phyloP scores from a whole-genome alignment of 2,113 vertebrate genomes.

The Isichthys henryi region DNA sequence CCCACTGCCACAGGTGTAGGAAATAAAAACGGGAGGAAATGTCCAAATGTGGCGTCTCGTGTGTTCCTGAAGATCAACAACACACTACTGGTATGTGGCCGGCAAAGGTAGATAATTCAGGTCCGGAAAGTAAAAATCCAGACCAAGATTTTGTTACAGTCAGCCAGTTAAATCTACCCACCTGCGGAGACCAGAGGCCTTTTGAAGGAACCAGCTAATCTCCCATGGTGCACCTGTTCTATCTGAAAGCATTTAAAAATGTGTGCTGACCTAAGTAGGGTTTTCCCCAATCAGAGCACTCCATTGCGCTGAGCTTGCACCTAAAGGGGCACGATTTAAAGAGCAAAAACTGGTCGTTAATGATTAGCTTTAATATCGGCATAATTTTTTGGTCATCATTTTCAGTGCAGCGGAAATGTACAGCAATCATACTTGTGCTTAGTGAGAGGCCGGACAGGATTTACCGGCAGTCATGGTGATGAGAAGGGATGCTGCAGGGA shows the following conservation, averaged over 20 bases:
- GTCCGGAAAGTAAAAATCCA: not conserved
- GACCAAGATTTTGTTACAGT: not conserved
- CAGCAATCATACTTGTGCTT: conserved; percentile 58
- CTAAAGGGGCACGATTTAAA: not conserved
- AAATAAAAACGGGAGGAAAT: not conserved
- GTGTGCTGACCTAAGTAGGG: not conserved
- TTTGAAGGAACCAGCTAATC: not conserved
- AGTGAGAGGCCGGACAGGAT: not conserved
- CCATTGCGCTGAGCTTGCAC: not conserved
- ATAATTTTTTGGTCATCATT: conserved; percentile 34
- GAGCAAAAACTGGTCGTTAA: conserved; percentile 35
- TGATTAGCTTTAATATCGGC: conserved; percentile 54
- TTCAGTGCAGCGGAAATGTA: conserved; percentile 58
- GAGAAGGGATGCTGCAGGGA: not conserved
- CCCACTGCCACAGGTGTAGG: not conserved
- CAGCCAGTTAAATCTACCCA: not conserved
- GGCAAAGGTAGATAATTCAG: not conserved
- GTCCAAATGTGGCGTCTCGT: not conserved
- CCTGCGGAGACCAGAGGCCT: not conserved
- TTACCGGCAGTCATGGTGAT: not conserved
- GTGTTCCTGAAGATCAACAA: not conserved
- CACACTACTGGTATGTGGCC: not conserved
- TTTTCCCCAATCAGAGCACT: not conserved
- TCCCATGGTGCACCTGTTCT: not conserved
- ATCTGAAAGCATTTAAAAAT: not conserved